phyloP scores from a whole-genome alignment of 1,140 invertebrate genomes.

The Lasaia peninsularis region DNA sequence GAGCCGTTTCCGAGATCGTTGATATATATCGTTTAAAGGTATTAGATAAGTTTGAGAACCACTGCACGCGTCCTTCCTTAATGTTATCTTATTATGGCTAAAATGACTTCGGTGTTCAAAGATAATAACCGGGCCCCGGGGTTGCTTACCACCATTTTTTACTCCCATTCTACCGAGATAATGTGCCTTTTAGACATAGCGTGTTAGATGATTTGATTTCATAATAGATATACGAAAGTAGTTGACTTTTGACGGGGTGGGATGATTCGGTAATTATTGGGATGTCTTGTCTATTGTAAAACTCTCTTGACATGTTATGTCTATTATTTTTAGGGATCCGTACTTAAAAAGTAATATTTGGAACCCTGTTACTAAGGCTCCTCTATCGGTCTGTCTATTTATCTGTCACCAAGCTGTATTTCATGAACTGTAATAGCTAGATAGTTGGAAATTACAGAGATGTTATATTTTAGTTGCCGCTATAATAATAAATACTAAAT shows the following conservation, averaged over 20 bases:
- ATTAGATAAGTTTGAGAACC: constrained; percentile 55
- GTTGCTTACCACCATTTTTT: constrained; percentile 62
- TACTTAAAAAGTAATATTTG: too few relatives aligned
- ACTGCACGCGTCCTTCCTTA: constrained; percentile 51
- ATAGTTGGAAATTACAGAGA: too few relatives aligned
- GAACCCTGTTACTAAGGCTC: too few relatives aligned
- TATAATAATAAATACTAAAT: too few relatives aligned
- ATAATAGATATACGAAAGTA: constrained; percentile 34
- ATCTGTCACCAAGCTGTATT: too few relatives aligned
- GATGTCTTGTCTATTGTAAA: neutral
- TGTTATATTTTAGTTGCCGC: too few relatives aligned
- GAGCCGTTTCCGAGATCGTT: too few relatives aligned
- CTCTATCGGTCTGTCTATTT: too few relatives aligned
- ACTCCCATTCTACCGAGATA: constrained; percentile 58
- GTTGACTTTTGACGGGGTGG: constrained; percentile 31
- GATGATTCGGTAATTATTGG: constrained; percentile 18
- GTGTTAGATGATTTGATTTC: constrained; percentile 64
- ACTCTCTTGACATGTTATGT: too few relatives aligned
- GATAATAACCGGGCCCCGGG: constrained; percentile 62
- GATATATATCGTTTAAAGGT: too few relatives aligned
- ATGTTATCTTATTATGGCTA: constrained; percentile 77
- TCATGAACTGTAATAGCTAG: too few relatives aligned
- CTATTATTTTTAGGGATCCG: too few relatives aligned
- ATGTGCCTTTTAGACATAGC: constrained; percentile 60
- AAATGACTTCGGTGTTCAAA: constrained; percentile 76